Conservation (phyloP, 2,888 invertebrate species). For the Drosophila testacea region DNA sequence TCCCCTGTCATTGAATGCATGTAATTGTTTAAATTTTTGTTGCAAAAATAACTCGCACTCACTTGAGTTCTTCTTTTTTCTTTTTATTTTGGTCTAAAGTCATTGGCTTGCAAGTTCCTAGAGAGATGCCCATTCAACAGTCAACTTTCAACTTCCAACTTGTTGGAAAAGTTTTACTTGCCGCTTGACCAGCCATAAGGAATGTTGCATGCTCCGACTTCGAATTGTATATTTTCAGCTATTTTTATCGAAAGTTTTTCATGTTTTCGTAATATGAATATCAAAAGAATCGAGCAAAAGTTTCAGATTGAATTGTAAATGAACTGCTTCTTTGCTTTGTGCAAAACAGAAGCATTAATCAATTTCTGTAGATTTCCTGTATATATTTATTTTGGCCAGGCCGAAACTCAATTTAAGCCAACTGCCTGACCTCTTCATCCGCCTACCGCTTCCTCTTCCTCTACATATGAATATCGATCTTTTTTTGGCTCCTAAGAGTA, state of each 20-base stretch:
- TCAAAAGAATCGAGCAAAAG: not conserved
- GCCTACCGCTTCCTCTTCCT: not conserved
- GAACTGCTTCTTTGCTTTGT: not conserved
- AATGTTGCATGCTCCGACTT: not conserved
- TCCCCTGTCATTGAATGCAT: constrained; percentile 20
- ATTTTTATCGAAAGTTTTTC: not conserved
- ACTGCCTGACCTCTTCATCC: not conserved
- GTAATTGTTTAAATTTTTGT: constrained; percentile 25
- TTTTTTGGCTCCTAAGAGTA: constrained; percentile 29
- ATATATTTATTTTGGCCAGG: constrained; percentile 33
- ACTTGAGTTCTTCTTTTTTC: too few relatives aligned
- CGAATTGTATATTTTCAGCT: not conserved
- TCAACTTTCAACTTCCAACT: constrained; percentile 21
- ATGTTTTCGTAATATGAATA: constrained; percentile 17
- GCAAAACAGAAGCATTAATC: constrained; percentile 4
- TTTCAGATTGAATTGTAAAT: constrained; percentile 8
- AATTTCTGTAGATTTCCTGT: constrained; percentile 9
- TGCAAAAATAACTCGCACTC: constrained; percentile 13
- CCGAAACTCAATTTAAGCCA: constrained; percentile 32
- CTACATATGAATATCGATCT: constrained; percentile 37
- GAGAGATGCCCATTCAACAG: constrained; percentile 15
- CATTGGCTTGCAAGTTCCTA: constrained; percentile 2
- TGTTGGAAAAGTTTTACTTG: constrained; percentile 30
- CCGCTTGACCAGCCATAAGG: constrained; percentile 30
- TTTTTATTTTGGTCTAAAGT: too few relatives aligned